Evolutionary conservation across 2,888 invertebrate species (phyloP), one percentile per base, ranked within the genome.

Genomic region (Cataglyphis cursor): DNA sequence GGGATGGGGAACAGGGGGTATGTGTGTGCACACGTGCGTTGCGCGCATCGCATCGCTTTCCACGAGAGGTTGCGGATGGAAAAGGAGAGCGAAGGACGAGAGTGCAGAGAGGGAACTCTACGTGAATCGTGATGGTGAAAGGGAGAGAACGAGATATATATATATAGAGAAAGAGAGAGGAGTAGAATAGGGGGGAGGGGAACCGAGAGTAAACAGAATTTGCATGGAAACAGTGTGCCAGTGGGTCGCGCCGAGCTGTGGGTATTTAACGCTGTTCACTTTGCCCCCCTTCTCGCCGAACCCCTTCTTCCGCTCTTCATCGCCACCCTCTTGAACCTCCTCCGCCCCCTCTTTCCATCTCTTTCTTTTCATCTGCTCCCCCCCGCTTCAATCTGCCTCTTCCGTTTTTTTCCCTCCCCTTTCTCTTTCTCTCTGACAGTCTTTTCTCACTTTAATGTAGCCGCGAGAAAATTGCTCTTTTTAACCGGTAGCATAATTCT

Each of bases 211-310:
- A 94, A 94, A 94, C 94, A 94, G 92, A 93, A 94, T 94, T 94
- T 94, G 94, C 94, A 94, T 94, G 92, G 93, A 93, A 93, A 93
- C 93, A 94, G 92, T 94, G 92, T 94, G 94, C 92, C 93, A 94
- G 93, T 94, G 92, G 94, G 94, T 94, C 94, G 93, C 91, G 89
- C 86, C 89, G 87, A 82, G 89, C 86, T 87, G 89, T 85, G 88
- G 88, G 92, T 92, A 93, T 92, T 92, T 93, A 92, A 92, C 90
- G 88, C 90, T 89, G 83, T 87, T 88, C 91, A 82, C 90, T 75
- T 88, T 75, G 65, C 66, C 85, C 81, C 80, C 73, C 81, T 28
- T 28, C 28, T 70, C 72, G 48, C 68, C 75, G 84, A 72, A 72
- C 68, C 44, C 62, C 74, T 75, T 83, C 81, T 41, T 41, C 41